phyloP scores from a whole-genome alignment of 2,113 vertebrate species.

The Quiscalus mexicanus region DNA sequence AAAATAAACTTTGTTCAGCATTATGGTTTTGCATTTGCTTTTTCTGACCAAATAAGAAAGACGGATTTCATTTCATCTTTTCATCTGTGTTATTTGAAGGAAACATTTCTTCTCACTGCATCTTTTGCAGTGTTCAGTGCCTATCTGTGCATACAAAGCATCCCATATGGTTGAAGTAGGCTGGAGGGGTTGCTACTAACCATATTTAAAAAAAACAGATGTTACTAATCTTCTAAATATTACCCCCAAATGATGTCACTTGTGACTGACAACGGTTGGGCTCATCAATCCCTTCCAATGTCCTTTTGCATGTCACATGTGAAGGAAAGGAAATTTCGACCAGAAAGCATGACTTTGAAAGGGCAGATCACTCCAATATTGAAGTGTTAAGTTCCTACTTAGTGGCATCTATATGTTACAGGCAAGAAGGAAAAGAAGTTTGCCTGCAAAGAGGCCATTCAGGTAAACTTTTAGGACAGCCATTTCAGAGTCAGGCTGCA shows the following conservation, averaged over 20 bases:
- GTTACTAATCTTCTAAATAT: constrained; percentile 75
- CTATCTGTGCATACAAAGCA: constrained; percentile 36
- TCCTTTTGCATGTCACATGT: background rate
- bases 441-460: background rate
- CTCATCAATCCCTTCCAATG: constrained; percentile 46
- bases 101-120: background rate
- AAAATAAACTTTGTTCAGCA: background rate
- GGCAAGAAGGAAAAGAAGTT: background rate
- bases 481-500: background rate
- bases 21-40: background rate
- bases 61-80: background rate
- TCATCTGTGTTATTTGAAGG: background rate
- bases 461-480: background rate
- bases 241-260: constrained; percentile 68
- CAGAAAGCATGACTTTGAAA: background rate
- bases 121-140: background rate
- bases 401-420: background rate
- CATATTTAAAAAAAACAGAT: constrained; percentile 76
- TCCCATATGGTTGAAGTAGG: constrained; percentile 68
- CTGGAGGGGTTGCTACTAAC: constrained; percentile 70
- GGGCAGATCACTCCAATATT: background rate
- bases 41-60: background rate
- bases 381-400: background rate
- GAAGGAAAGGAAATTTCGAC: background rate
- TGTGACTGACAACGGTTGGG: constrained; percentile 58